Base-by-base conservation (phyloP, 2,797 vertebrate genomes). In the Lacerta viridis region DNA sequence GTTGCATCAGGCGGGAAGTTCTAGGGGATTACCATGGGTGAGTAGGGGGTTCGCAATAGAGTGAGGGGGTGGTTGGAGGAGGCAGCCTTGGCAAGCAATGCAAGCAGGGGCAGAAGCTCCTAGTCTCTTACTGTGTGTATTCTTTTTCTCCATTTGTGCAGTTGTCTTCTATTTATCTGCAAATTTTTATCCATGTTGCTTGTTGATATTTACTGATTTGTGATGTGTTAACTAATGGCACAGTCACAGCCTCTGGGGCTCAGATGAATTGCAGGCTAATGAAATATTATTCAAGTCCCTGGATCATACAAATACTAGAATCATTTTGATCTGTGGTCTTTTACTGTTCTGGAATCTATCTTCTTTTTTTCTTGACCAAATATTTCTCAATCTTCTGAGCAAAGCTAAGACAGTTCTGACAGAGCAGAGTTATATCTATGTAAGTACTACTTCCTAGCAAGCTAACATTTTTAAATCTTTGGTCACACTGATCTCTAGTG, bases 401-500 rank as follows among this genome's bases (percentile, higher is more conserved):
- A 76, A 72, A 89, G 29, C 87, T 89, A 46, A 81, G 74, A 74
- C 89, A 93, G 88, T 91, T 85, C 93, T 94, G 87, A 91, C 64
- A 90, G 71, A 85, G 36, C 76, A 91, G 88, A 93, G 86, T 92
- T 92, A 88, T 84, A 80, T 89, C 88, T 91, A 82, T 80, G 61
- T 93, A 94, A 91, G 78, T 29, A 91, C 77, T 81, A 36, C 72
- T 79, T 83, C 59, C 75, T 80, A 92, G 74, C 80, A 89, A 89
- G 86, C 17, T 80, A 85, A 80, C n/a, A 23, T 88, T 39, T 91
- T 72, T 76, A 95, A 95, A 96, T 94, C 90, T 95, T 97, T 96
- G 93, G 91, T 90, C 92, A 96, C 88, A 93, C 94, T 96, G 96
- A 92, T 87, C 95, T 96, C 96, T 97, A 96, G 95, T 95, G 95